Percentiles rank a stretch among this genome's conserved stretches.
These are phyloP conservation scores for Tetraneura akinire DNA, from an alignment of 1,140 invertebrate species.

Conservation along the genomic window DNA sequence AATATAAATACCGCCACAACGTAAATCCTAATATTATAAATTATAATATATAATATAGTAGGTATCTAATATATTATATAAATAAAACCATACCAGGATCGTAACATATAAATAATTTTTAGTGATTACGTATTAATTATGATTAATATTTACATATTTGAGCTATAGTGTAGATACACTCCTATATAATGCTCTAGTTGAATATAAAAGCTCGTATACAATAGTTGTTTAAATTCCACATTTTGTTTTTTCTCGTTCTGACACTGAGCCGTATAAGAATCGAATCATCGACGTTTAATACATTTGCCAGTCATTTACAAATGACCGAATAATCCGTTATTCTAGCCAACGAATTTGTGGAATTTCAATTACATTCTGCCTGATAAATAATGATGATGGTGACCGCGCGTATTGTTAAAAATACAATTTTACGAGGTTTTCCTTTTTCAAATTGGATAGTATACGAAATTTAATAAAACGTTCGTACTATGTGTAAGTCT, in stretches of 20 bases:
- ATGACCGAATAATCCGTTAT: background rate
- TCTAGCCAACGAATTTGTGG: background rate
- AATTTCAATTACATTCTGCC: constrained; percentile 8
- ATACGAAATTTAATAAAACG: background rate
- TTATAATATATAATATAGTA: too few relatives aligned
- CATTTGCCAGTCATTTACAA: constrained; percentile 22
- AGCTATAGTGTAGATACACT: too few relatives aligned
- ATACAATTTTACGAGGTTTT: background rate
- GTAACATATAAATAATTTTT: too few relatives aligned
- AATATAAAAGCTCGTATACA: too few relatives aligned
- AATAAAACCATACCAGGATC: too few relatives aligned
- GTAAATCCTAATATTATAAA: too few relatives aligned
- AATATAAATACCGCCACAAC: too few relatives aligned
- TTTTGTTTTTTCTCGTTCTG: constrained; percentile 24
- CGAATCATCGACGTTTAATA: constrained; percentile 7
- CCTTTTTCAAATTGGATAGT: background rate
- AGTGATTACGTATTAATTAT: too few relatives aligned
- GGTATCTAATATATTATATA: too few relatives aligned
- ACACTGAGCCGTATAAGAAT: background rate
- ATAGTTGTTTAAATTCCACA: background rate
- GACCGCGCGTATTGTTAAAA: background rate
- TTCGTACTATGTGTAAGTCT: background rate
- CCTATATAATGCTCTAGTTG: too few relatives aligned
- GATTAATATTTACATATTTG: too few relatives aligned
- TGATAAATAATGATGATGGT: constrained; percentile 17